Evolutionary conservation across 2,888 invertebrate genomes (phyloP).

Genomic region (Argyresthia goedartella): DNA sequence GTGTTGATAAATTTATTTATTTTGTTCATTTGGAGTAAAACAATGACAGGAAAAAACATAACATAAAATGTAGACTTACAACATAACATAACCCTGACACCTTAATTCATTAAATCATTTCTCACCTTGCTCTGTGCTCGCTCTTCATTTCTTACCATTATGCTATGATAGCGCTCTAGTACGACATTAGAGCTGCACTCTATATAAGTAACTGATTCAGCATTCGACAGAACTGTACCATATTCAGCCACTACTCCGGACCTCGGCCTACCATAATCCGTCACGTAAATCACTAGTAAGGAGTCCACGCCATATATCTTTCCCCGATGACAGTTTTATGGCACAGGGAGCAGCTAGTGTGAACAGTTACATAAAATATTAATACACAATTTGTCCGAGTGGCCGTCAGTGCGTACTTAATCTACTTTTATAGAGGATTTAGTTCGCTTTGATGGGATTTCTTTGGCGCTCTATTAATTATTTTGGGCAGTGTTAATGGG

Average conservation of each 20-base stretch:
- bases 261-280: not conserved
- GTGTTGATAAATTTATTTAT: too few relatives aligned
- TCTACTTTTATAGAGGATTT: conserved; percentile 60
- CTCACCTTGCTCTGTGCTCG: too few relatives aligned
- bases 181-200: not conserved
- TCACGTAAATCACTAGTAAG: conserved; percentile 58
- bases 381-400: conserved; percentile 70
- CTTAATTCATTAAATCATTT: too few relatives aligned
- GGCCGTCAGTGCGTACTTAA: conserved; percentile 41
- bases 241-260: not conserved
- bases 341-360: conserved; percentile 31
- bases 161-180: too few relatives aligned
- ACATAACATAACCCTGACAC: too few relatives aligned
- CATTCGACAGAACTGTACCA: too few relatives aligned
- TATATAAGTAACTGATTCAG: not conserved
- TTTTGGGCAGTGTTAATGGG: not conserved
- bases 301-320: conserved; percentile 55
- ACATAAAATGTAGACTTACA: too few relatives aligned
- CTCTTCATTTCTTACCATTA: too few relatives aligned
- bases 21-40: too few relatives aligned
- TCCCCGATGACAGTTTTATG: conserved; percentile 61
- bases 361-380: conserved; percentile 64
- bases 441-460: conserved; percentile 13
- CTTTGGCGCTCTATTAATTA: conserved; percentile 3
- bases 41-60: too few relatives aligned